Base-by-base conservation (phyloP, 2,888 invertebrate genomes). In the Pomacea canaliculata region DNA sequence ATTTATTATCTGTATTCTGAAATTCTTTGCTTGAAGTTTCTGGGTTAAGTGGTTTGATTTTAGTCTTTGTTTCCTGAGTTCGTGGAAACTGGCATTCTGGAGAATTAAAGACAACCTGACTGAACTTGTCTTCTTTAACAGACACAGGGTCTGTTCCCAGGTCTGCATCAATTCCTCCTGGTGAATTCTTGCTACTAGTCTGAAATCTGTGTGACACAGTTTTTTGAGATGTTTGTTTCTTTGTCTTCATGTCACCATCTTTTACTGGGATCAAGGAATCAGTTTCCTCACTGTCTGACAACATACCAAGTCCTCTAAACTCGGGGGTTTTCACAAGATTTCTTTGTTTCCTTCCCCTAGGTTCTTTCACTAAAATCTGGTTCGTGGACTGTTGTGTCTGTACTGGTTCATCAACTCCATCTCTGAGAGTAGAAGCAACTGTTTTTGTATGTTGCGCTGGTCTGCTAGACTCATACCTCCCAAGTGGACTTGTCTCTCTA, bases 301-400 rank as follows among this genome's bases (percentile, higher is more conserved):
- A 18, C 72, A 72, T 66, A 27, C 27, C 27, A 46, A 72, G 48
- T 18, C 72, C 72, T 37, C 48, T 63, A 65, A 72, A 65, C 48
- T 73, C 67, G 27, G 59, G 73, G 12, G 46, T 73, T 51, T n/a
- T 73, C 7, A 56, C 51, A 13, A 16, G 51, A 16, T 46, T 9
- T 49, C 19, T 23, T 23, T 48, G 8, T n/a, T 49, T 65, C 49
- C 71, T 19, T 37, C 27, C 46, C 27, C 37, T 62, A 51, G 23
- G 7, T 7, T 73, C 37, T 79, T 27, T 51, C 27, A 10, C 67
- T 73, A 49, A 56, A 51, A 27, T n/a, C 48, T 19, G n/a, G 23
- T n/a, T 9, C n/a, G 3, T 37, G 16, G 13, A 27, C 12, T 23
- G 23, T 12, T 63, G n/a, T 7, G 8, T 23, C 10, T 63, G 9